phyloP scores from a whole-genome alignment of 92 coral and sea anemone genomes.

The Isaurus tuberculatus region DNA sequence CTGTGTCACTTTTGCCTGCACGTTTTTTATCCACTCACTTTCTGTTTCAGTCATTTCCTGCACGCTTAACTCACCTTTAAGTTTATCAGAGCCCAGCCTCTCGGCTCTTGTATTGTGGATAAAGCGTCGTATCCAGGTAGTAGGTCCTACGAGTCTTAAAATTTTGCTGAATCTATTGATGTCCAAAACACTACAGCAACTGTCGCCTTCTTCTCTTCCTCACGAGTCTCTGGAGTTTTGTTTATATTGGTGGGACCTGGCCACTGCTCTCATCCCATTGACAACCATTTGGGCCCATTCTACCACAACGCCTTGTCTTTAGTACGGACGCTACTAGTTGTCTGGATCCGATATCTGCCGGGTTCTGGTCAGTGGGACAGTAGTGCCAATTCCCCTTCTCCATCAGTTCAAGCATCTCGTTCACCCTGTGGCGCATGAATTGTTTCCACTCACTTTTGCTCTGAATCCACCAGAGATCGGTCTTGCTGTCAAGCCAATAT shows the following conservation, averaged over 20 bases:
- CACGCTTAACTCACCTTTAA: background rate
- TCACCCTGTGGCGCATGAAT: slow-evolving; percentile 51
- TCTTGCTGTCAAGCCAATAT: slow-evolving; percentile 61
- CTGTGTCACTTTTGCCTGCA: slow-evolving; percentile 36
- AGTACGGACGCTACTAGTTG: slow-evolving; percentile 22
- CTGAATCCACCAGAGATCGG: slow-evolving; percentile 49
- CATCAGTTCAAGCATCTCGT: slow-evolving; percentile 50
- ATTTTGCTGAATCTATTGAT: slow-evolving; percentile 15
- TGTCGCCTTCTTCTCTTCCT: slow-evolving; percentile 23
- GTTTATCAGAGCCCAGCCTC: background rate
- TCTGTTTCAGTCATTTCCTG: slow-evolving; percentile 53
- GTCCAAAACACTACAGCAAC: slow-evolving; percentile 17
- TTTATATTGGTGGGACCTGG: slow-evolving; percentile 8
- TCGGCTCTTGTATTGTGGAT: background rate
- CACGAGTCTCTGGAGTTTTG: slow-evolving; percentile 19
- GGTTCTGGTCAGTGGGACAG: slow-evolving; percentile 46
- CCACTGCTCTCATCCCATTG: slow-evolving; percentile 27
- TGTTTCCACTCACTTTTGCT: background rate
- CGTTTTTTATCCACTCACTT: slow-evolving; percentile 36
- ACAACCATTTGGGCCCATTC: slow-evolving; percentile 51
- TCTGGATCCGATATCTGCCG: slow-evolving; percentile 51
- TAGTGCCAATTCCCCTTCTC: slow-evolving; percentile 54
- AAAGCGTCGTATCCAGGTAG: slow-evolving; percentile 35
- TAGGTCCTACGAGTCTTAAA: background rate
- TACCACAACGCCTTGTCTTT: slow-evolving; percentile 42